Conservation (phyloP, 2,113 vertebrate species). For the Leucosticte australis region DNA sequence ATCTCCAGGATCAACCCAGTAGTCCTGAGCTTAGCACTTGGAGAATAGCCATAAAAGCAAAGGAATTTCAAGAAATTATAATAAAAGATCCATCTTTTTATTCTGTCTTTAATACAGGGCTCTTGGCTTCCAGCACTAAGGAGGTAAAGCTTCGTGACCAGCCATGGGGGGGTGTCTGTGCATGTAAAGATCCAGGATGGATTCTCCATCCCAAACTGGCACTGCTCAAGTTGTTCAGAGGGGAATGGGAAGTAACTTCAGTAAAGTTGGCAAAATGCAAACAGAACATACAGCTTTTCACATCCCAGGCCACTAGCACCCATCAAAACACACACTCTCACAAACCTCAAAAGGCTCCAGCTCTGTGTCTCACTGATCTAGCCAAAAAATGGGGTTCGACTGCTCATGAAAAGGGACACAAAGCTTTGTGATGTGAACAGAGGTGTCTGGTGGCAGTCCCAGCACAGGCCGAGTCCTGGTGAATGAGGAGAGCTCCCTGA, state of each 20-base stretch:
- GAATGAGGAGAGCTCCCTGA: neutral
- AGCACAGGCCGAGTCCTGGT: neutral
- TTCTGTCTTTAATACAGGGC: neutral
- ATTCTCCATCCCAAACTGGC: neutral
- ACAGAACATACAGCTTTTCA: neutral
- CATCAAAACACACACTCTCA: neutral
- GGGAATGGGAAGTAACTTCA: neutral
- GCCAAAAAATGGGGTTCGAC: neutral
- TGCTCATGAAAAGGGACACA: neutral
- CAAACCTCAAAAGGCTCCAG: neutral
- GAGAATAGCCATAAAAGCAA: slow-evolving; percentile 42
- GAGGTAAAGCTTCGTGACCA: neutral
- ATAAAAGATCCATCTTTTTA: neutral
- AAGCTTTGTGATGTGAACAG: neutral
- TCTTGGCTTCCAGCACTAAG: neutral
- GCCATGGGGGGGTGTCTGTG: neutral
- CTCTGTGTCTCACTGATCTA: neutral
- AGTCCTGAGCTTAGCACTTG: slow-evolving; percentile 38
- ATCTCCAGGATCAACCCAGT: neutral
- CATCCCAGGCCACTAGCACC: neutral
- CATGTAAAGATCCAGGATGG: neutral
- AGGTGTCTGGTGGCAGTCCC: neutral
- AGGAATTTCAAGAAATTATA: slow-evolving; percentile 5
- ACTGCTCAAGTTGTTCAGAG: neutral
- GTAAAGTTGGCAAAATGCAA: neutral